Conservation (phyloP, 1,140 invertebrate species). For the Hylaeus volcanicus region DNA sequence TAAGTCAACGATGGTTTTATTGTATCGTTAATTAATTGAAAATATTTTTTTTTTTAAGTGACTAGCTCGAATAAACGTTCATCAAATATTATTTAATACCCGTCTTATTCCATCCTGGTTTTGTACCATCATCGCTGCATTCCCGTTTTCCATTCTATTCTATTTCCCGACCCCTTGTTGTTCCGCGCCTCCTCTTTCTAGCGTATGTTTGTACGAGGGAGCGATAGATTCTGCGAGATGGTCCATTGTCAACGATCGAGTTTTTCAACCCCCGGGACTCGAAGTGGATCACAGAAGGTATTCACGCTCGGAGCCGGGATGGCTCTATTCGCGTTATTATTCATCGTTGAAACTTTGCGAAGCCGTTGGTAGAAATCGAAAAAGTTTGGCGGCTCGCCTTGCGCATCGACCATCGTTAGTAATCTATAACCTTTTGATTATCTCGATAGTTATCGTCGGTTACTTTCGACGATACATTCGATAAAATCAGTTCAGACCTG, state of each 20-base stretch:
- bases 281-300: not conserved
- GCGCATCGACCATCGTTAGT: not conserved
- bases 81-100: not conserved
- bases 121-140: not conserved
- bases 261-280: not conserved
- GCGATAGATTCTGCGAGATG: not conserved
- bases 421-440: conserved; percentile 18
- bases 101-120: not conserved
- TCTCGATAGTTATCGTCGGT: not conserved
- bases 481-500: not conserved
- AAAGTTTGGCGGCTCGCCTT: not conserved
- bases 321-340: not conserved
- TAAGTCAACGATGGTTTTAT: not conserved
- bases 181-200: not conserved
- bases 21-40: too few relatives aligned
- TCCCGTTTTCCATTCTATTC: not conserved
- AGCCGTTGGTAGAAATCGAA: conserved; percentile 1
- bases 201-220: not conserved
- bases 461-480: not conserved
- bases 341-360: not conserved
- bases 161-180: not conserved
- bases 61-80: not conserved
- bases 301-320: not conserved
- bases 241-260: conserved; percentile 9
- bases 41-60: too few relatives aligned